phyloP scores from a whole-genome alignment of 1,140 invertebrate genomes.

The Mycetomoellerius zeteki region DNA sequence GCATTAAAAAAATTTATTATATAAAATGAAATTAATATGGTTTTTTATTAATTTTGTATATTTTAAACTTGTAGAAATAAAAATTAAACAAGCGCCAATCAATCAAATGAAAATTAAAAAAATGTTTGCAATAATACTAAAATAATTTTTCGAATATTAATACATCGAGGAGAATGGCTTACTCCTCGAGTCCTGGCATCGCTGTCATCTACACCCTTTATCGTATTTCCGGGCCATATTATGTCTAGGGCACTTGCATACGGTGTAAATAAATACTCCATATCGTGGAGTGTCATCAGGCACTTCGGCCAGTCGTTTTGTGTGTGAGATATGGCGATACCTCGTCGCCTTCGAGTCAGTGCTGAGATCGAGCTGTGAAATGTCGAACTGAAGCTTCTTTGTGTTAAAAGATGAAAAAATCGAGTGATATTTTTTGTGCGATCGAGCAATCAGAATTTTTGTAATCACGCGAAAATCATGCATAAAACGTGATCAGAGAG shows the following conservation, averaged over 20 bases:
- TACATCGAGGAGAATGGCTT: background rate
- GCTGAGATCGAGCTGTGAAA: conserved; percentile 30
- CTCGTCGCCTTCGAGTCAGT: conserved; percentile 42
- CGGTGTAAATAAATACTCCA: conserved; percentile 82
- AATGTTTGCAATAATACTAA: background rate
- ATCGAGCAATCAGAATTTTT: background rate
- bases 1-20: background rate
- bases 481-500: background rate
- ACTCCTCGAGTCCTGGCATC: background rate
- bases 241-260: conserved; percentile 77
- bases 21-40: background rate
- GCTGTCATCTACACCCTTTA: conserved; percentile 76
- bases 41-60: background rate
- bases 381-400: conserved; percentile 26
- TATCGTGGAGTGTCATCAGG: conserved; percentile 73
- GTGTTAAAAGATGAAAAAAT: background rate
- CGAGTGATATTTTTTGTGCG: background rate
- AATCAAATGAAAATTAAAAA: background rate
- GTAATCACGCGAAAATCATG: background rate
- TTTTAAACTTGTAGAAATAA: background rate
- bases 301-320: conserved; percentile 65
- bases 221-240: conserved; percentile 83
- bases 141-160: conserved; percentile 18
- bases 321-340: conserved; percentile 41
- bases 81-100: background rate